Percentiles rank a stretch among this genome's conserved stretches.
These are phyloP conservation scores for Seira ritae DNA, from an alignment of 2,888 invertebrate genomes.

Conservation along the genomic window DNA sequence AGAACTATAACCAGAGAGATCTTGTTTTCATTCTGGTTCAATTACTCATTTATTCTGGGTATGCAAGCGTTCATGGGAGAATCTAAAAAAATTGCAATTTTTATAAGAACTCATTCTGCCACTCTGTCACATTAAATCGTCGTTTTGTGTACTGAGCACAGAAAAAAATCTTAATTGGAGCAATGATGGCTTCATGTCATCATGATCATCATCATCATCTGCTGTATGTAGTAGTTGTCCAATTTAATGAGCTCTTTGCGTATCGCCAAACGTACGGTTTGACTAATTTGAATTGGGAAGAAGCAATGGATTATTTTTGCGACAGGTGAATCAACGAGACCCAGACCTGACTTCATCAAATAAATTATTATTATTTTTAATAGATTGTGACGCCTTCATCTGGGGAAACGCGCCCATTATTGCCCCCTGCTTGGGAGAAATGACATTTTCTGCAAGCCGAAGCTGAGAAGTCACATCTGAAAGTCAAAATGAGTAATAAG, in stretches of 20 bases:
- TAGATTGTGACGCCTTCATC: not conserved
- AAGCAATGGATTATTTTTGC: too few relatives aligned
- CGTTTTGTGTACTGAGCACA: not conserved
- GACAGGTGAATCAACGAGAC: too few relatives aligned
- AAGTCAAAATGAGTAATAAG: conserved; percentile 47
- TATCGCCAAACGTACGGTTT: too few relatives aligned
- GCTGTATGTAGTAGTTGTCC: too few relatives aligned
- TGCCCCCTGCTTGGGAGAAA: not conserved
- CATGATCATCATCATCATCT: not conserved
- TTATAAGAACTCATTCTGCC: conserved; percentile 49
- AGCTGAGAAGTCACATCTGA: not conserved
- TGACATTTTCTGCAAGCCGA: not conserved
- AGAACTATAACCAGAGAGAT: conserved; percentile 18
- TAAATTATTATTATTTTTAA: not conserved
- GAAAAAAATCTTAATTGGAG: conserved; percentile 14
- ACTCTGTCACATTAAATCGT: conserved; percentile 13
- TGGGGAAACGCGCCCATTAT: not conserved
- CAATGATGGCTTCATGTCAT: conserved; percentile 1
- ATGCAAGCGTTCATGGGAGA: conserved; percentile 29
- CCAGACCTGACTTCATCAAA: too few relatives aligned
- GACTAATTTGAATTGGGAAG: too few relatives aligned
- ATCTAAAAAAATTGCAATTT: conserved; percentile 46
- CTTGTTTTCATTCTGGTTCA: conserved; percentile 53
- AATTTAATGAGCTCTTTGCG: too few relatives aligned
- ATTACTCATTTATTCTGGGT: conserved; percentile 55